Evolutionary conservation across 2,888 invertebrate genomes (phyloP).

Genomic region (Eupithecia insigniata): DNA sequence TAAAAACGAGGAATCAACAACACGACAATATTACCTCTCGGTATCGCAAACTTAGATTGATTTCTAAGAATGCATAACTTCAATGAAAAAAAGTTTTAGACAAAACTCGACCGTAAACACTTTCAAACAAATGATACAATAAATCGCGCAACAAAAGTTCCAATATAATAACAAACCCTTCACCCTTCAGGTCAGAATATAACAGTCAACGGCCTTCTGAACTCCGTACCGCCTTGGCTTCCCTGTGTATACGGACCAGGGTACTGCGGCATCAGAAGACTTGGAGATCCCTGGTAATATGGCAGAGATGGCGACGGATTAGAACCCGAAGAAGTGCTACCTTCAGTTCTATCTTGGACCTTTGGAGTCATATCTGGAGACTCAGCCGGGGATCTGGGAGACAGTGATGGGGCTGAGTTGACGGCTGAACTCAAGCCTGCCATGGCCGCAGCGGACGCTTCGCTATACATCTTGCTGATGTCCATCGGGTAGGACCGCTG

Average conservation of each 20-base stretch:
- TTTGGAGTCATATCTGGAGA: conserved; percentile 83
- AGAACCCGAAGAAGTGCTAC: conserved; percentile 85
- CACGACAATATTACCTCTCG: conserved; percentile 16
- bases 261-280: conserved; percentile 88
- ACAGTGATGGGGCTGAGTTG: conserved; percentile 74
- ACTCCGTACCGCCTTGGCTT: conserved; percentile 86
- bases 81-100: conserved; percentile 7
- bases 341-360: conserved; percentile 81
- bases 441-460: conserved; percentile 85
- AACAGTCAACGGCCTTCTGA: conserved; percentile 89
- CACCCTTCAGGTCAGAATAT: conserved; percentile 91
- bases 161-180: conserved; percentile 41
- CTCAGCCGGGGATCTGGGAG: conserved; percentile 78
- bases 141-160: conserved; percentile 40
- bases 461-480: conserved; percentile 87
- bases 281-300: conserved; percentile 84
- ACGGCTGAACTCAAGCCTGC: conserved; percentile 79
- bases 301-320: conserved; percentile 86
- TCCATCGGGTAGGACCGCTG: conserved; percentile 85
- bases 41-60: conserved; percentile 22
- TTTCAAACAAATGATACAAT: conserved; percentile 41
- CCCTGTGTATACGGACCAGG: conserved; percentile 84
- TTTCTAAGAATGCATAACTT: conserved; percentile 21
- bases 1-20: conserved; percentile 44
- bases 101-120: conserved; percentile 32